A percentile compares a stretch with the other conserved stretches of the same genome.
Conservation (phyloP, 2,113 vertebrate species). For the Syngnathus typhle region DNA sequence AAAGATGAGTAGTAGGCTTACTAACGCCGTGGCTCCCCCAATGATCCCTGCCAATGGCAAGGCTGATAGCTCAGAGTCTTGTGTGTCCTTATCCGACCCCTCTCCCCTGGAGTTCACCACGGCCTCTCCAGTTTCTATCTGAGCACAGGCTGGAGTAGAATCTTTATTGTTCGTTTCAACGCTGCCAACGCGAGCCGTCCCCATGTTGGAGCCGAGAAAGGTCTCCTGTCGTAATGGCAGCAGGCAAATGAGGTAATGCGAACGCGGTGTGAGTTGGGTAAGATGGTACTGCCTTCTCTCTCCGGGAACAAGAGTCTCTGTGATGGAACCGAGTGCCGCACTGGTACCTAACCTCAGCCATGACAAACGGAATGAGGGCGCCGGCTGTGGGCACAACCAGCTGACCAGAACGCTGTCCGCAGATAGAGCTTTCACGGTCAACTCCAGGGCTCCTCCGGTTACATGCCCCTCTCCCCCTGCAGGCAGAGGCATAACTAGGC, state of each 20-base stretch:
- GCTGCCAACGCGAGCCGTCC: slow-evolving; percentile 55
- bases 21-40: slow-evolving; percentile 81
- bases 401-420: slow-evolving; percentile 85
- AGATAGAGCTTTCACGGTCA: slow-evolving; percentile 83
- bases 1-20: slow-evolving; percentile 83
- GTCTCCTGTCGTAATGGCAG: slow-evolving; percentile 75
- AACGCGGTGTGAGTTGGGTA: slow-evolving; percentile 81
- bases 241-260: slow-evolving; percentile 87
- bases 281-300: slow-evolving; percentile 87
- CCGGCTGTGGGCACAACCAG: slow-evolving; percentile 75
- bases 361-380: slow-evolving; percentile 83
- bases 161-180: slow-evolving; percentile 77
- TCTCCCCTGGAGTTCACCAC: slow-evolving; percentile 64
- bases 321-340: slow-evolving; percentile 83
- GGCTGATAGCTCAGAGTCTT: slow-evolving; percentile 75
- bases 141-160: slow-evolving; percentile 80
- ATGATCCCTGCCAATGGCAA: slow-evolving; percentile 86
- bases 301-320: slow-evolving; percentile 87
- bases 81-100: slow-evolving; percentile 72
- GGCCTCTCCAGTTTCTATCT: slow-evolving; percentile 80
- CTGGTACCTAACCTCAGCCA: slow-evolving; percentile 86
- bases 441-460: slow-evolving; percentile 72
- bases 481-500: slow-evolving; percentile 76
- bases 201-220: slow-evolving; percentile 55
- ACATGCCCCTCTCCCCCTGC: slow-evolving; percentile 63